Evolutionary conservation across 2,113 vertebrate genomes (phyloP).

Genomic region (Chitala chitala): DNA sequence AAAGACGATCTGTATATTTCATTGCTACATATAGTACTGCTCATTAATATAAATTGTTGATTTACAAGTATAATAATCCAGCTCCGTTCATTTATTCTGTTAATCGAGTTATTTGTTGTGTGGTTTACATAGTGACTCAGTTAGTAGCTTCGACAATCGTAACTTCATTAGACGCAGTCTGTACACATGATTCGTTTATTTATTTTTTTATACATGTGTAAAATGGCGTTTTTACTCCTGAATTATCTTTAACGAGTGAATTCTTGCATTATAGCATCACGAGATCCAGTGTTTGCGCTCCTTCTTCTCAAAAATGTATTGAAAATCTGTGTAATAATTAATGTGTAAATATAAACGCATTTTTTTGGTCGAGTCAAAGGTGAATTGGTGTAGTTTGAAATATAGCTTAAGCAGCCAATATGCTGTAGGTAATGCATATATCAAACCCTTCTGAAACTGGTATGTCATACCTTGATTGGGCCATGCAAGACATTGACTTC

Average conservation of each 20-base stretch:
- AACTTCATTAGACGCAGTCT: neutral
- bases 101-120: constrained; percentile 29
- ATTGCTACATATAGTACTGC: no score
- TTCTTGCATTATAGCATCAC: neutral
- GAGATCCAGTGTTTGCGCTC: neutral
- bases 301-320: neutral
- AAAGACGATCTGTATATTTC: no score
- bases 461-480: no score
- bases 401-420: neutral
- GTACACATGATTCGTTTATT: neutral
- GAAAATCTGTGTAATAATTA: neutral
- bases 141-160: neutral
- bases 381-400: neutral
- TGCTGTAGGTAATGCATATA: no score
- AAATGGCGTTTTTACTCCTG: neutral
- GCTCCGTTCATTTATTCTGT: constrained; percentile 34
- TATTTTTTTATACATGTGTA: neutral
- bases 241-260: no score
- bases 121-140: constrained; percentile 25
- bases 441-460: no score
- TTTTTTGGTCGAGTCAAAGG: constrained; percentile 9
- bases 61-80: no score
- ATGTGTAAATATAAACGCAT: neutral
- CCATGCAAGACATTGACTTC: no score
- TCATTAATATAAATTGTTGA: no score